Evolutionary conservation across 2,888 invertebrate species (phyloP).

Genomic region (Syrista parreyssii): DNA sequence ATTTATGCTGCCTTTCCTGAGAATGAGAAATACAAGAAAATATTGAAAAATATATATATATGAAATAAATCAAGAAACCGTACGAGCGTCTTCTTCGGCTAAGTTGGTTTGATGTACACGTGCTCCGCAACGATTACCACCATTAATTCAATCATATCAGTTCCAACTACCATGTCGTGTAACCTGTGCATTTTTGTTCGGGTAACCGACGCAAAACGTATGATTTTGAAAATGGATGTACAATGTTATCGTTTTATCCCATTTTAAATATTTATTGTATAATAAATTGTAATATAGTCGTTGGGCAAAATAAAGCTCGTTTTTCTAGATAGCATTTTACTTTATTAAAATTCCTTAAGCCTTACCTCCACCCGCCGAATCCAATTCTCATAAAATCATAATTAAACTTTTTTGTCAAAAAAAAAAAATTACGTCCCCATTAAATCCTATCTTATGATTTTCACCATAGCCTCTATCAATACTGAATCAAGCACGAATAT

Average conservation of each 20-base stretch:
- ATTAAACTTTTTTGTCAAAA: neutral
- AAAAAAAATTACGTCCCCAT: neutral
- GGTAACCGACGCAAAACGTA: constrained; percentile 16
- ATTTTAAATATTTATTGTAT: constrained; percentile 62
- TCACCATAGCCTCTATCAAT: too few species aligned
- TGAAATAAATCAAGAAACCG: neutral
- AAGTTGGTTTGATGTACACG: constrained; percentile 7
- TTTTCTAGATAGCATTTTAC: constrained; percentile 33
- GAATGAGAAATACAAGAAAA: constrained; percentile 19
- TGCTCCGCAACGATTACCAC: neutral
- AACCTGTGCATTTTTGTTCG: neutral
- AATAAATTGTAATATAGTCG: constrained; percentile 61
- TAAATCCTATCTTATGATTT: neutral
- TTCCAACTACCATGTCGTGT: neutral
- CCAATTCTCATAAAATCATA: neutral
- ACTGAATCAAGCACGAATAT: too few species aligned
- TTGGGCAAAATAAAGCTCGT: constrained; percentile 61
- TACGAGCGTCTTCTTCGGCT: constrained; percentile 1
- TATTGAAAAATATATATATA: neutral
- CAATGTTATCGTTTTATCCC: constrained; percentile 56
- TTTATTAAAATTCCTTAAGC: too few species aligned
- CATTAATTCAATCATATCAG: neutral
- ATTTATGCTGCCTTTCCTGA: constrained; percentile 48
- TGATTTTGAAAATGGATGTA: constrained; percentile 52
- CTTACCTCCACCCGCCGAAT: neutral